Base-by-base conservation (phyloP, 64 coral and sea anemone genomes). In the Actinia tenebrosa region DNA sequence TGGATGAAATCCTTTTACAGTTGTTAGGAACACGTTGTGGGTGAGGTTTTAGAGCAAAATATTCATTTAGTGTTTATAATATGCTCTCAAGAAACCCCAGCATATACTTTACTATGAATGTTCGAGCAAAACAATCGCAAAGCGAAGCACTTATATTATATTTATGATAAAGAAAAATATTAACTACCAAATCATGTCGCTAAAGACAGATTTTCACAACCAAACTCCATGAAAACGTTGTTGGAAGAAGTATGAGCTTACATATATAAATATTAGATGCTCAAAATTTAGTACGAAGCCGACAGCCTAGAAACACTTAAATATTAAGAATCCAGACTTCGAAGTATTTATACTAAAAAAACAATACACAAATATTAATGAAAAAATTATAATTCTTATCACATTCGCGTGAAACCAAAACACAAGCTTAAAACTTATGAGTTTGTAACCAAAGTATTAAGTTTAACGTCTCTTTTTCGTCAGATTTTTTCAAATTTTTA, bases 231-330 rank as follows among this genome's bases (percentile, higher is more conserved):
- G 11, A 75, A 75, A 75, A 75, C 13, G 25, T 43, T 75, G 25
- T 13, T 81, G 50, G 46, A 53, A 81, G 79, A 50, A 81, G 44
- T 20, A 37, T 55, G 0, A 55, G 5, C 53, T 3, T 4, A 81
- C 45, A 50, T 81, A 50, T 53, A 81, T 81, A 47, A 81, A 81
- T 81, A 81, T 81, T 81, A 25, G 53, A 81, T 81, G 43, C 69
- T 30, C 2, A 75, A 42, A 30, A 10, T 75, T 14, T 75, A 30
- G 23, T 75, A 9, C 37, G 69, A 75, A 26, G 69, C 69, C 69
- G 69, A 75, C 69, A 75, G n/a, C 69, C 26, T 43, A 75, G 69
- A 75, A 75, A 75, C 69, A 75, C 69, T 75, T 75, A 27, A 30
- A 42, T 75, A 75, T 75, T 75, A 75, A 30, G 26, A 75, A 30